These are phyloP conservation scores for Chroicocephalus ridibundus DNA, from an alignment of 2,113 vertebrate species.

Conservation along the genomic window DNA sequence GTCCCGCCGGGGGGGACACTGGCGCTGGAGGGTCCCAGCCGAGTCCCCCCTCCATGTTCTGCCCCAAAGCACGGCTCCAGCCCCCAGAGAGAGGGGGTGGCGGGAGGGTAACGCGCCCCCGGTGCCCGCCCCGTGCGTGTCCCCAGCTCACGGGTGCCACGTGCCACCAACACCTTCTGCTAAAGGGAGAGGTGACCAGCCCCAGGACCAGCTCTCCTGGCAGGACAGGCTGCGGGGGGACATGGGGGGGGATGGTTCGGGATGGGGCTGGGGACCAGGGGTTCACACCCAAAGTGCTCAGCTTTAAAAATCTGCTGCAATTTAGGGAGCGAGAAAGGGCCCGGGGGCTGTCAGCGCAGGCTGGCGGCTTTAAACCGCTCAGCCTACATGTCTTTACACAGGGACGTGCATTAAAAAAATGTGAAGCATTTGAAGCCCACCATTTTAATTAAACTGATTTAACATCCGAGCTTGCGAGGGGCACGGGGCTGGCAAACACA, in stretches of 20 bases:
- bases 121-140: rapidly evolving
- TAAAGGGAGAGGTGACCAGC: neutral
- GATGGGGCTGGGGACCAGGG: neutral
- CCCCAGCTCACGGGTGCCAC: neutral
- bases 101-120: rapidly evolving
- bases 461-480: slow-evolving; percentile 43
- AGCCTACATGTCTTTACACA: neutral
- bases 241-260: neutral
- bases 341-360: neutral
- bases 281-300: neutral
- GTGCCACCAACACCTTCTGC: neutral
- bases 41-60: rapidly evolving
- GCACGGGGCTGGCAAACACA: slow-evolving; percentile 44
- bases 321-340: neutral
- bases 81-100: neutral
- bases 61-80: neutral
- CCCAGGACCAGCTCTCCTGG: neutral
- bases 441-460: slow-evolving; percentile 68
- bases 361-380: neutral
- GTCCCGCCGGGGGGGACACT: rapidly evolving
- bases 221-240: neutral
- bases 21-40: neutral
- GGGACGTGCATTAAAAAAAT: neutral
- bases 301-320: neutral
- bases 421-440: slow-evolving; percentile 21